A percentile compares a stretch with the other conserved stretches of the same genome.
Conservation (phyloP, 2,888 invertebrate species). For the Boloria euphrosyne region DNA sequence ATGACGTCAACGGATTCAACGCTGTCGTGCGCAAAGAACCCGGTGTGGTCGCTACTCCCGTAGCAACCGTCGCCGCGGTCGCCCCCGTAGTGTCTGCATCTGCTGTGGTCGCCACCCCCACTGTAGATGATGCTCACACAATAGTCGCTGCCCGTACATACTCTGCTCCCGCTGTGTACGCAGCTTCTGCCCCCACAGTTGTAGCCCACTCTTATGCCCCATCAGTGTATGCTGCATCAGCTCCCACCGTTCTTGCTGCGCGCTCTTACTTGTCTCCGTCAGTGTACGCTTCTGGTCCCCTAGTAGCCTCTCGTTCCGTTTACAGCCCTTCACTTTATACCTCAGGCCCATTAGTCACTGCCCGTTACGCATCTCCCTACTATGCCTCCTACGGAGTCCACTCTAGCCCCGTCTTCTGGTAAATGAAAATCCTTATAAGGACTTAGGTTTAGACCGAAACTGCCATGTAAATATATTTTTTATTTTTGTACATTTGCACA, state of each 20-base stretch:
- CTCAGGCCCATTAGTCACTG: constrained; percentile 37
- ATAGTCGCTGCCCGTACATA: constrained; percentile 40
- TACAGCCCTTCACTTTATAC: constrained; percentile 39
- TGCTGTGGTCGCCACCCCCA: constrained; percentile 43
- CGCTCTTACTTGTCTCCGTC: constrained; percentile 44
- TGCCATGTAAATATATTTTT: constrained; percentile 36
- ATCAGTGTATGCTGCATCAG: constrained; percentile 40
- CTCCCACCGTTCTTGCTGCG: constrained; percentile 40
- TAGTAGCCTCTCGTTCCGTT: constrained; percentile 31
- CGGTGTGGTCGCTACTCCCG: constrained; percentile 59
- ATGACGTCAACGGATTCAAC: constrained; percentile 82
- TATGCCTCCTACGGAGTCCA: constrained; percentile 31
- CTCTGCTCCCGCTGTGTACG: constrained; percentile 41
- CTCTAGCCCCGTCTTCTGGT: constrained; percentile 37
- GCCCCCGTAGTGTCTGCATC: constrained; percentile 50
- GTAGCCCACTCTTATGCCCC: constrained; percentile 46
- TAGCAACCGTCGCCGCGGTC: constrained; percentile 53
- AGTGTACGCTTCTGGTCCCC: constrained; percentile 30
- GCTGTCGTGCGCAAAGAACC: constrained; percentile 81
- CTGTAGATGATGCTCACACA: constrained; percentile 41
- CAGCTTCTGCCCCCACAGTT: constrained; percentile 42
- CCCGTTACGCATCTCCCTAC: constrained; percentile 31
- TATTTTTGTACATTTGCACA: constrained; percentile 37
- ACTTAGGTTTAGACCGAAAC: constrained; percentile 29
- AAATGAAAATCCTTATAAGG: constrained; percentile 22